phyloP scores from a whole-genome alignment of 2,113 vertebrate genomes.

The Oncorhynchus nerka region DNA sequence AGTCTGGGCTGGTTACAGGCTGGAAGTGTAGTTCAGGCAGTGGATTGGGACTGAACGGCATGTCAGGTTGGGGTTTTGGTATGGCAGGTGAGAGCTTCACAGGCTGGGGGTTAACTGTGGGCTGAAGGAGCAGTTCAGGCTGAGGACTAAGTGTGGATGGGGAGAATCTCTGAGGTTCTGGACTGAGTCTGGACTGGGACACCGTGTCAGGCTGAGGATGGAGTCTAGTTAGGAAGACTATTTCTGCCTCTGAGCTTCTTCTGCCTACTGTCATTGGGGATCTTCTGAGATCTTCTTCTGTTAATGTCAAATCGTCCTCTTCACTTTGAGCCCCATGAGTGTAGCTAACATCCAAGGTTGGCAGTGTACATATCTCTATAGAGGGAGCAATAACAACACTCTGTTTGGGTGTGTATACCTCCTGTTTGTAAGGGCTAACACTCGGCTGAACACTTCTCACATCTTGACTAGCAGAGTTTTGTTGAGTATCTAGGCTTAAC shows the following conservation, averaged over 20 bases:
- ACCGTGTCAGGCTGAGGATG: background rate
- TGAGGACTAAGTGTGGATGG: background rate
- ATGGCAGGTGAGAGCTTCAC: background rate
- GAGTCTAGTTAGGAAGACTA: conserved; percentile 10
- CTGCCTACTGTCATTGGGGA: conserved; percentile 9
- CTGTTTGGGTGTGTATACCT: conserved; percentile 3
- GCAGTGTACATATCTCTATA: background rate
- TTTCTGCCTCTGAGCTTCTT: conserved; percentile 35
- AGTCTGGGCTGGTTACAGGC: conserved; percentile 8
- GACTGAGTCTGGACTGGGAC: conserved; percentile 8
- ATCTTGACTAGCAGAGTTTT: too few relatives aligned
- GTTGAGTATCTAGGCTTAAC: background rate
- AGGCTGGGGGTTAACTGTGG: conserved; percentile 9
- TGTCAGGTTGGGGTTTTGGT: conserved; percentile 10
- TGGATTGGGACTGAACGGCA: conserved; percentile 1
- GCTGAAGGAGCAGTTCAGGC: conserved; percentile 19
- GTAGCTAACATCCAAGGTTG: background rate
- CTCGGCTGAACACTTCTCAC: background rate
- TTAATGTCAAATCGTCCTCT: conserved; percentile 5
- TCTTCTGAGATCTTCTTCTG: background rate
- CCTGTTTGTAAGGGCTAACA: conserved; percentile 5
- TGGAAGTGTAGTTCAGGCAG: conserved; percentile 13
- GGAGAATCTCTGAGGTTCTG: conserved; percentile 20
- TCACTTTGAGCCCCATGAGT: conserved; percentile 6
- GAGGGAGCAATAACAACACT: background rate